Conservation (phyloP, 2,888 invertebrate genomes). For the Ferdinandea cuprea region DNA sequence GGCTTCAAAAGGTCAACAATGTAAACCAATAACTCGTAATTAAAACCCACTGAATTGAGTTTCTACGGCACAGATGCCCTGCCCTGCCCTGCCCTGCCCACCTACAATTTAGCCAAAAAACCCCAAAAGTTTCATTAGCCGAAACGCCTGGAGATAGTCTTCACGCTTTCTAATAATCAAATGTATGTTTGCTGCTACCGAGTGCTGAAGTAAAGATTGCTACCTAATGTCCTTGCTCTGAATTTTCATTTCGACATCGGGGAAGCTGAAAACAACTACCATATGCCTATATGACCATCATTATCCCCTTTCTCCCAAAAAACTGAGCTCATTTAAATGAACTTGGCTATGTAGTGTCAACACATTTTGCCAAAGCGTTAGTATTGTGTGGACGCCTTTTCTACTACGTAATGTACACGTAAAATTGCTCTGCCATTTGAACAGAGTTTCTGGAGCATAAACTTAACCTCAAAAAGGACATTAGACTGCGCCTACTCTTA, state of each 20-base stretch:
- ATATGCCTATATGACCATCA: background rate
- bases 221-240: conserved; percentile 26
- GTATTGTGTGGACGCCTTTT: background rate
- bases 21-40: too few species aligned
- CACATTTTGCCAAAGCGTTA: too few species aligned
- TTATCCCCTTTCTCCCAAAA: background rate
- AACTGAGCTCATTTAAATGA: conserved; percentile 27
- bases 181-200: background rate
- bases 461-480: conserved; percentile 52
- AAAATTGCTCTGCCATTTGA: conserved; percentile 11
- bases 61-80: too few species aligned
- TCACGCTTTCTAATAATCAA: background rate
- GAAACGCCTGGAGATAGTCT: background rate
- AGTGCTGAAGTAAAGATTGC: background rate
- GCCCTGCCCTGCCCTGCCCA: too few species aligned
- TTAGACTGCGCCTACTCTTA: conserved; percentile 1
- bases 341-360: conserved; percentile 29
- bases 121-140: conserved; percentile 17
- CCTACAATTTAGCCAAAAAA: too few species aligned
- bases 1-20: too few species aligned
- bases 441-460: conserved; percentile 40
- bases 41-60: too few species aligned
- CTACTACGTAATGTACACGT: background rate
- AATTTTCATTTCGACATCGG: background rate
- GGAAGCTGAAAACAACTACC: background rate